Evolutionary conservation across 92 coral and sea anemone species (phyloP).

Genomic region (Meandrina meandrites): DNA sequence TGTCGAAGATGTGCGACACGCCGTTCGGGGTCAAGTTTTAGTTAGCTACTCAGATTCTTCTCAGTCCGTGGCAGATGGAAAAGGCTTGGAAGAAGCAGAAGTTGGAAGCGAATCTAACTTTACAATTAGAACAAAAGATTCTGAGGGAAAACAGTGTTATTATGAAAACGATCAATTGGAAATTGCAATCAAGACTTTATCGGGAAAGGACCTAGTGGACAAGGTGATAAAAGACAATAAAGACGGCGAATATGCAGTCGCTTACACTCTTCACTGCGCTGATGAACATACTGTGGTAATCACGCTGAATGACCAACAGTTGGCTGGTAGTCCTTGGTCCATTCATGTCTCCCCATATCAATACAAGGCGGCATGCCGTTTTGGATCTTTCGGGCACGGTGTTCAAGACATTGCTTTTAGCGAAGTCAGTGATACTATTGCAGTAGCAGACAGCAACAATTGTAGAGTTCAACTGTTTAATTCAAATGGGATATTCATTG

Average conservation of each 20-base stretch:
- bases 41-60: not conserved
- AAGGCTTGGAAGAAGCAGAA: conserved; percentile 6
- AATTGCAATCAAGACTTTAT: conserved; percentile 33
- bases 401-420: not conserved
- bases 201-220: not conserved
- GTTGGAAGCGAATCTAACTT: not conserved
- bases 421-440: not conserved
- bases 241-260: conserved; percentile 32
- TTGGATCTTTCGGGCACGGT: not conserved
- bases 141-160: conserved; percentile 32
- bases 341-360: conserved; percentile 32
- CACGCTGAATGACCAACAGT: conserved; percentile 26
- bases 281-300: conserved; percentile 41
- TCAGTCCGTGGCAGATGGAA: not conserved
- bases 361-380: not conserved
- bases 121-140: conserved; percentile 11
- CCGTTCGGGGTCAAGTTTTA: not conserved
- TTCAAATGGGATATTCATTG: not conserved
- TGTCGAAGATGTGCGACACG: not conserved
- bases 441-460: not conserved
- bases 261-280: not conserved
- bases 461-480: not conserved
- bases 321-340: conserved; percentile 45
- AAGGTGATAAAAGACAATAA: conserved; percentile 16
- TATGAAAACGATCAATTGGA: conserved; percentile 47